A percentile compares a stretch with the other conserved stretches of the same genome.
Conservation (phyloP, 2,797 vertebrate genomes). For the Galago senegalensis region DNA sequence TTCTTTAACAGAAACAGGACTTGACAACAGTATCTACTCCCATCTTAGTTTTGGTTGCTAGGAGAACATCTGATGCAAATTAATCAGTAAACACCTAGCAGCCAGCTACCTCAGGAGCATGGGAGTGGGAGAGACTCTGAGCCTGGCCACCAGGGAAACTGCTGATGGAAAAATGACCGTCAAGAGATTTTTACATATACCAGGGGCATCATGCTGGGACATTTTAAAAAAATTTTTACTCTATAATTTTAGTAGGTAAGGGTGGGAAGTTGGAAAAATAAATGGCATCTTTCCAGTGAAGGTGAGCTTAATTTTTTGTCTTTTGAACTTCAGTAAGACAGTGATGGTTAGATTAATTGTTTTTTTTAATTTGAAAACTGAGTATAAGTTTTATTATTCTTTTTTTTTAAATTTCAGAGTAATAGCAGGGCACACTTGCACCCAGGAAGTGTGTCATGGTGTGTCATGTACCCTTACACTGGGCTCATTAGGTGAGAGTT, state of each 20-base stretch:
- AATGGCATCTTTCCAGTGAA: constrained; percentile 45
- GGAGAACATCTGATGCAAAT: constrained; percentile 74
- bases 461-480: no score
- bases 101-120: constrained; percentile 62
- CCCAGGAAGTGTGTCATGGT: no score
- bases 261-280: constrained; percentile 47
- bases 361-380: no score
- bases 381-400: no score
- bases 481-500: no score
- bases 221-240: neutral
- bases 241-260: constrained; percentile 42
- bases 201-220: constrained; percentile 37
- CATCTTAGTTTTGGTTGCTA: constrained; percentile 57
- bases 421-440: no score
- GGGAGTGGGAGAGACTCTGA: neutral
- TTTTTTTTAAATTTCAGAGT: no score
- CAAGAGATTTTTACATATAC: constrained; percentile 53
- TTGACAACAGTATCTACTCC: constrained; percentile 63
- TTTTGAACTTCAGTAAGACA: constrained; percentile 35
- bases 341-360: constrained; percentile 21
- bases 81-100: constrained; percentile 76
- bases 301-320: constrained; percentile 57
- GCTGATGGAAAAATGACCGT: constrained; percentile 61
- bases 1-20: constrained; percentile 49
- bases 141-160: constrained; percentile 57